Evolutionary conservation across 2,888 invertebrate genomes (phyloP).

Genomic region (Erebia palarica): DNA sequence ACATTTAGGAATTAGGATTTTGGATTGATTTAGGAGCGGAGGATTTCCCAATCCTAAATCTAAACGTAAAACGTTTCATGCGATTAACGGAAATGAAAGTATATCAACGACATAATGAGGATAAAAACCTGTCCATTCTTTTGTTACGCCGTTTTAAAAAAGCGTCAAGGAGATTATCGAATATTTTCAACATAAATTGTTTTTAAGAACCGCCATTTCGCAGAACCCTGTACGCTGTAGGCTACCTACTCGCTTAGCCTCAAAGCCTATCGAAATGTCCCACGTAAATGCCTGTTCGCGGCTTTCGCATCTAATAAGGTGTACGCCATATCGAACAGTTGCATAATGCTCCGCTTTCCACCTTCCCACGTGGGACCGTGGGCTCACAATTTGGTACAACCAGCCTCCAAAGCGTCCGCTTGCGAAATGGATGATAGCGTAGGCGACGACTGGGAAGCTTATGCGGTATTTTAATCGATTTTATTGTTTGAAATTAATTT

Average conservation of each 20-base stretch:
- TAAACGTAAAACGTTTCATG: no score
- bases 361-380: slow-evolving; percentile 72
- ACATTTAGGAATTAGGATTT: no score
- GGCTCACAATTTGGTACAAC: slow-evolving; percentile 71
- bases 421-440: slow-evolving; percentile 59
- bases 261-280: slow-evolving; percentile 19
- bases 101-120: no score
- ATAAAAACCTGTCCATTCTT: no score
- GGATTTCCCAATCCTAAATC: no score
- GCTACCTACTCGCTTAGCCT: slow-evolving; percentile 13
- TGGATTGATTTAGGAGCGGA: no score
- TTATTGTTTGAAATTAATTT: slow-evolving; percentile 23
- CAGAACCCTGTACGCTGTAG: neutral
- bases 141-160: no score
- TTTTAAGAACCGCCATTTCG: neutral
- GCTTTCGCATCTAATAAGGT: slow-evolving; percentile 70
- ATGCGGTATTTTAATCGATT: slow-evolving; percentile 29
- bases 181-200: no score
- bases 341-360: slow-evolving; percentile 77
- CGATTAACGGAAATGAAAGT: no score
- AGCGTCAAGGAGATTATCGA: no score
- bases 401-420: slow-evolving; percentile 56
- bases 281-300: slow-evolving; percentile 38
- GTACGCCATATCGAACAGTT: slow-evolving; percentile 64
- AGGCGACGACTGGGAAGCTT: slow-evolving; percentile 30